A percentile compares a stretch with the other conserved stretches of the same genome.
These are phyloP conservation scores for Pelagia noctiluca DNA, from an alignment of 30 jellyfish, hydroid and myxozoan genomes.

Conservation along the genomic window DNA sequence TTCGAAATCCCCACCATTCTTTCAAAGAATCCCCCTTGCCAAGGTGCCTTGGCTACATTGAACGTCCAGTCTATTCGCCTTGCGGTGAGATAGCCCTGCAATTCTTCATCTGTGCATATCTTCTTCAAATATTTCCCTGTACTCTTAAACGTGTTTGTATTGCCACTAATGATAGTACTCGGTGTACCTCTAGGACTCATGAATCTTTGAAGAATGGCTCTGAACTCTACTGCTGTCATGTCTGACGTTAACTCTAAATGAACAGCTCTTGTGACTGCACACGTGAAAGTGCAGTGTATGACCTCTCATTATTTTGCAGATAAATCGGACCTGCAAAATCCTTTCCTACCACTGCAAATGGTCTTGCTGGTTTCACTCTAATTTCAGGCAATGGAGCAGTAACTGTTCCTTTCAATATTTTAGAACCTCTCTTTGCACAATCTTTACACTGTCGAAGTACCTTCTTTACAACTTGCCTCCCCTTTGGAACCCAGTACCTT, in stretches of 20 bases:
- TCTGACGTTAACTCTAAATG: constrained; percentile 51
- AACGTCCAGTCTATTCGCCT: constrained; percentile 32
- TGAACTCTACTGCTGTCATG: constrained; percentile 64
- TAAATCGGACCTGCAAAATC: constrained; percentile 59
- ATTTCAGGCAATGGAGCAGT: constrained; percentile 50
- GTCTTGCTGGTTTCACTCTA: constrained; percentile 62
- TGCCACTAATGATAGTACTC: constrained; percentile 37
- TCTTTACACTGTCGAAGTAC: background rate
- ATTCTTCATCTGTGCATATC: constrained; percentile 27
- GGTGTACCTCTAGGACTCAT: constrained; percentile 65
- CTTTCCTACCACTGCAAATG: constrained; percentile 33
- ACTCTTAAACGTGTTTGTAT: constrained; percentile 50
- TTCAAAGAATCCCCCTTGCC: constrained; percentile 70
- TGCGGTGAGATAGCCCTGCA: constrained; percentile 45
- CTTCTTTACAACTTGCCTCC: constrained; percentile 13
- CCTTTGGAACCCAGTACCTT: constrained; percentile 32
- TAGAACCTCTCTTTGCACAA: background rate
- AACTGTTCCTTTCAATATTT: background rate
- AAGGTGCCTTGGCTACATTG: constrained; percentile 61
- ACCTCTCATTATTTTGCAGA: constrained; percentile 39
- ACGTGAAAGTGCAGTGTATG: constrained; percentile 49
- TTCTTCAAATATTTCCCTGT: constrained; percentile 53
- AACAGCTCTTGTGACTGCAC: constrained; percentile 58
- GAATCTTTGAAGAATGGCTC: constrained; percentile 38
- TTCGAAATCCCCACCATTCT: constrained; percentile 57